These are phyloP conservation scores for Lycia hirtaria DNA, from an alignment of 2,888 invertebrate species.

Conservation along the genomic window DNA sequence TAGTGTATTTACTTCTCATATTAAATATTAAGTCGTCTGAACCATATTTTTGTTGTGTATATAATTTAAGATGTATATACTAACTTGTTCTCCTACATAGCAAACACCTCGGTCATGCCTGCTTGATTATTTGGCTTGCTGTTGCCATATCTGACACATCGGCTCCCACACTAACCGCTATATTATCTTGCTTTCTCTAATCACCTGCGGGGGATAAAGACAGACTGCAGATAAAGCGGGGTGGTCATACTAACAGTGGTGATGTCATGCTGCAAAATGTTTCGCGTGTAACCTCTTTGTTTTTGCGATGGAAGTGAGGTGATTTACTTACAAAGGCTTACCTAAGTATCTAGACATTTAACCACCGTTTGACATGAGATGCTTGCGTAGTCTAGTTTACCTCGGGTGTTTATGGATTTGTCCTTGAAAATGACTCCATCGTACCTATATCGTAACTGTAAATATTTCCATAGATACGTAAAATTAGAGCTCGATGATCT, in stretches of 20 bases:
- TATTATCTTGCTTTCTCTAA: conserved; percentile 35
- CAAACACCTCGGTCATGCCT: conserved; percentile 37
- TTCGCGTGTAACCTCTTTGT: conserved; percentile 39
- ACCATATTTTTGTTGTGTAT: background rate
- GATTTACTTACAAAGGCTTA: conserved; percentile 26
- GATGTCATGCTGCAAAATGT: conserved; percentile 41
- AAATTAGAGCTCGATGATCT: too few relatives aligned
- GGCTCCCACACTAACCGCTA: conserved; percentile 27
- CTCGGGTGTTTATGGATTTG: too few relatives aligned
- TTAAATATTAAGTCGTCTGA: too few relatives aligned
- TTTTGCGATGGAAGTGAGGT: conserved; percentile 34
- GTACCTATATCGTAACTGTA: too few relatives aligned
- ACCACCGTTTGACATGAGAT: conserved; percentile 26
- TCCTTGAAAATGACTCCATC: too few relatives aligned
- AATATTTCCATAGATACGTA: too few relatives aligned
- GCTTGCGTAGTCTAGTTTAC: too few relatives aligned
- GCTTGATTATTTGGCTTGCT: conserved; percentile 22
- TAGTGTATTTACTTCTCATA: too few relatives aligned
- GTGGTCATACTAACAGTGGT: conserved; percentile 25
- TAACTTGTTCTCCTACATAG: conserved; percentile 35
- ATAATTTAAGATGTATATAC: background rate
- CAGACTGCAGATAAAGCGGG: conserved; percentile 21
- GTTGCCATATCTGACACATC: conserved; percentile 24
- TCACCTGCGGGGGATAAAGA: conserved; percentile 31
- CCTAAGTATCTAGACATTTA: too few relatives aligned